Evolutionary conservation across 2,888 invertebrate genomes (phyloP).

Genomic region (Folsomia manolachei): DNA sequence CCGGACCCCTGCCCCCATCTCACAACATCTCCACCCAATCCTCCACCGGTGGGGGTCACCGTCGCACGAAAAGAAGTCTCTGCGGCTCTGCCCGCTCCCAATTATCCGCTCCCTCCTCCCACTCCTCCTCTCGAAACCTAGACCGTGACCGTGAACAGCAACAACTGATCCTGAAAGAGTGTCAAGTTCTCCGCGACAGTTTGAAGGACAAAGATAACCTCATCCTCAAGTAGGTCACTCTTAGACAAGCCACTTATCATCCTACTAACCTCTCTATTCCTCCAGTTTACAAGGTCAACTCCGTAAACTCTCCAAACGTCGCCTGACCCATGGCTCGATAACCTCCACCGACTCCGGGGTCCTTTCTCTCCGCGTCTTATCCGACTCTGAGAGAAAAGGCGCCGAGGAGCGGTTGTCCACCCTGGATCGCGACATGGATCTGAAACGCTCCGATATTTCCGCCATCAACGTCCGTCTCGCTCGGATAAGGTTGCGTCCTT

Average conservation of each 20-base stretch:
- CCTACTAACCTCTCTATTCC: constrained; percentile 49
- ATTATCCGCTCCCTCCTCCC: constrained; percentile 40
- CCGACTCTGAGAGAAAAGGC: constrained; percentile 61
- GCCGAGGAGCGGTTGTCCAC: constrained; percentile 63
- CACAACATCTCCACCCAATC: not conserved
- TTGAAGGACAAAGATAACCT: constrained; percentile 77
- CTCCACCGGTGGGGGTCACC: not conserved
- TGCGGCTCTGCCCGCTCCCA: constrained; percentile 51
- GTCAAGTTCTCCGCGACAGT: constrained; percentile 68
- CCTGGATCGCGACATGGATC: constrained; percentile 69
- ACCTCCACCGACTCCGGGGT: constrained; percentile 50
- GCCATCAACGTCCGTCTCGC: constrained; percentile 76
- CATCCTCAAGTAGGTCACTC: constrained; percentile 65
- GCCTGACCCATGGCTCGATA: constrained; percentile 50
- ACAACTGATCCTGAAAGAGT: constrained; percentile 58
- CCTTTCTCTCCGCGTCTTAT: constrained; percentile 52
- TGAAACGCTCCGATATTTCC: constrained; percentile 73
- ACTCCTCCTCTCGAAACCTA: constrained; percentile 53
- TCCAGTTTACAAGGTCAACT: constrained; percentile 50
- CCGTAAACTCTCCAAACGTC: constrained; percentile 48
- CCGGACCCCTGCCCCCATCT: constrained; percentile 48
- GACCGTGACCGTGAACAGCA: constrained; percentile 30
- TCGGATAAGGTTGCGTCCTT: constrained; percentile 78
- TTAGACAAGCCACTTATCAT: not conserved
- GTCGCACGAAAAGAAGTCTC: constrained; percentile 52